Evolutionary conservation across 2,888 invertebrate genomes (phyloP).

Genomic region (Drosophila phalerata): DNA sequence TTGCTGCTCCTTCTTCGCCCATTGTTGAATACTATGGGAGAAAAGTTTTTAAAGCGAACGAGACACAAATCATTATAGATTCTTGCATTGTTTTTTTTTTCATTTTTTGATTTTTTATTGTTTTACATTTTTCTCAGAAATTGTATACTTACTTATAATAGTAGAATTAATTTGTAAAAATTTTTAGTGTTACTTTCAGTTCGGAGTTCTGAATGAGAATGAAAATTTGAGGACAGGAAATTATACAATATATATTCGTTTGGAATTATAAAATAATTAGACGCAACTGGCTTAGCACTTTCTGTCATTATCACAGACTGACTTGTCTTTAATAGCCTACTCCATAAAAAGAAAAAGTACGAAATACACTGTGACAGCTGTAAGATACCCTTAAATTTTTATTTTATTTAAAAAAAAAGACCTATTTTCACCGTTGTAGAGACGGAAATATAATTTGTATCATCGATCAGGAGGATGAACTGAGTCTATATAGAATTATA

Average conservation of each 20-base stretch:
- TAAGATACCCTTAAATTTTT: no score
- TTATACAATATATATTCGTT: background rate
- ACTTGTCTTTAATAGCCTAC: background rate
- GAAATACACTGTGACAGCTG: no score
- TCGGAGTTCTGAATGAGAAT: constrained; percentile 13
- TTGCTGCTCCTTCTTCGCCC: background rate
- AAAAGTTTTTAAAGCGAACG: background rate
- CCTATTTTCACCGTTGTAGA: no score
- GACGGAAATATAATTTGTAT: no score
- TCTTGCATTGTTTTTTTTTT: background rate
- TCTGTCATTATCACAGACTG: background rate
- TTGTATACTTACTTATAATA: background rate
- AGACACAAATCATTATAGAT: background rate
- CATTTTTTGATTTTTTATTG: background rate
- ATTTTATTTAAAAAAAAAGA: no score
- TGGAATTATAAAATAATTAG: background rate
- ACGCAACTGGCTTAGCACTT: background rate
- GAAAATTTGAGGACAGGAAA: background rate
- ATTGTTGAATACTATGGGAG: constrained; percentile 5
- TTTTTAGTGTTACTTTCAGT: constrained; percentile 10
- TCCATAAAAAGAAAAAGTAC: background rate
- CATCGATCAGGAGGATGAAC: no score
- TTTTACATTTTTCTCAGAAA: background rate
- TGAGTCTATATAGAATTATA: no score
- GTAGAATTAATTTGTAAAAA: background rate